Evolutionary conservation across 2,888 invertebrate species (phyloP), one percentile per base, ranked within the genome.

Genomic region (Galerucella nymphaeae): DNA sequence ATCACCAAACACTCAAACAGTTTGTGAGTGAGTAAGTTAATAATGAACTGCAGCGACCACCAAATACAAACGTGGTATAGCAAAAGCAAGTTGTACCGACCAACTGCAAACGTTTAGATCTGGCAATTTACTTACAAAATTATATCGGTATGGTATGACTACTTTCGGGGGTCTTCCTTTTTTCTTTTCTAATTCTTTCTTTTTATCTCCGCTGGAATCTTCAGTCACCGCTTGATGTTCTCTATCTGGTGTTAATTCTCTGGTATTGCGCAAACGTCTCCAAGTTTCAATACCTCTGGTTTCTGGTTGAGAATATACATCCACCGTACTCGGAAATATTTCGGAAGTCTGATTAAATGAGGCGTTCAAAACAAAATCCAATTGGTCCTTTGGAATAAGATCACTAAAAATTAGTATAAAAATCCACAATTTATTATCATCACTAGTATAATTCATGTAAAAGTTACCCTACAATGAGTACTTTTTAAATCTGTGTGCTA

Each of bases 321-420:
- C 93, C 13, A 89, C 88, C 75, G 88, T 90, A 70, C 91, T 91
- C 0, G 92, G 90, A 80, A 93, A 93, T 42, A 86, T 80, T 79
- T 93, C 93, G 1, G 85, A 85, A 14, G 89, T 89, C 75, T 94
- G 93, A 80, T 91, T 88, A 83, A 94, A 95, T 0, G 91, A 89
- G 0, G 93, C 88, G 5, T 89, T 86, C 65, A 95, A 85, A 8
- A 90, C 86, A 67, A 93, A 87, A 83, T 95, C 95, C 72, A 95
- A 86, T 61, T 91, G 89, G 83, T 94, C 94, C 23, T 88, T 86
- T 0, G 94, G 93, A 66, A 90, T 87, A 45, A 85, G 77, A 30
- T 82, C 79, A 3, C 86, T 86, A 70, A 57, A 76, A 67, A 59
- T 23, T 18, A 62, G 41, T 45, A 45, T 14, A 45, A 3, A 8